Evolutionary conservation across 2,888 invertebrate species (phyloP).

Genomic region (Prosopocoilus inquinatus): DNA sequence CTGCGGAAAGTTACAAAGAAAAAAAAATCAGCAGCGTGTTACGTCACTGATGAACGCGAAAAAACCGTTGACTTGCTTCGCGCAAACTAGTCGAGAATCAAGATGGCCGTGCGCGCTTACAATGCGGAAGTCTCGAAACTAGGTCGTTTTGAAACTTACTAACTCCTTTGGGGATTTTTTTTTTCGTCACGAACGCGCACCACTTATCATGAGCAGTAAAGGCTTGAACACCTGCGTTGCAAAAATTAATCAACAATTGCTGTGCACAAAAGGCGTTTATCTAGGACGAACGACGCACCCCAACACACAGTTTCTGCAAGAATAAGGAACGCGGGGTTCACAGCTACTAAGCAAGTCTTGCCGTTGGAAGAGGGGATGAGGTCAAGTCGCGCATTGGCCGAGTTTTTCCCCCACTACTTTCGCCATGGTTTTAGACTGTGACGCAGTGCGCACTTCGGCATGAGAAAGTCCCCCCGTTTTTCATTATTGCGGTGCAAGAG

Average conservation of each 20-base stretch:
- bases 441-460: conserved; percentile 28
- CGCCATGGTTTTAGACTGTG: conserved; percentile 30
- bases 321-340: conserved; percentile 33
- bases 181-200: too few species aligned
- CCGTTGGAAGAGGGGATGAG: conserved; percentile 25
- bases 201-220: too few species aligned
- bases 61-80: conserved; percentile 24
- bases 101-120: conserved; percentile 34
- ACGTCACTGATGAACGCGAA: conserved; percentile 18
- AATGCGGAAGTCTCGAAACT: conserved; percentile 39
- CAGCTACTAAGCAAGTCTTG: conserved; percentile 26
- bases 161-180: too few species aligned
- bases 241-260: neutral
- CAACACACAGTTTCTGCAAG: conserved; percentile 26
- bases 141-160: conserved; percentile 27
- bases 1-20: too few species aligned
- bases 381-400: conserved; percentile 29
- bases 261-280: neutral
- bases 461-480: conserved; percentile 30
- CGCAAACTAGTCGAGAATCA: conserved; percentile 25
- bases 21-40: conserved; percentile 6
- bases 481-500: conserved; percentile 30
- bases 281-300: conserved; percentile 16
- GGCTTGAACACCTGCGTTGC: conserved; percentile 1
- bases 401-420: conserved; percentile 25